Evolutionary conservation across 1,140 invertebrate genomes (phyloP), one percentile per base, ranked within the genome.

Genomic region (Drosophila pruinosa): DNA sequence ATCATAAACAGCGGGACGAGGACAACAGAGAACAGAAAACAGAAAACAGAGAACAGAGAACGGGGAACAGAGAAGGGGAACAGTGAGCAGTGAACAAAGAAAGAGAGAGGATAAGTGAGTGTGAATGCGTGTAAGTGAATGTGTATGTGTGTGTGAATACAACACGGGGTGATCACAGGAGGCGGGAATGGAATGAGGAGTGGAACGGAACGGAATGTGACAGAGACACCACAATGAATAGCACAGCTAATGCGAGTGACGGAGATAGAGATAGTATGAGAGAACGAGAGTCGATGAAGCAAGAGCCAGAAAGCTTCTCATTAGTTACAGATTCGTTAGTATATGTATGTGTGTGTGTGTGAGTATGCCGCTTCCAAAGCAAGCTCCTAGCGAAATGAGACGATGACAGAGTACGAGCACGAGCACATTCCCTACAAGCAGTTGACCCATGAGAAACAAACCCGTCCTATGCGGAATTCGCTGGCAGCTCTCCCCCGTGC

Each of bases 391-490:
- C n/a, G n/a, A n/a, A n/a, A n/a, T n/a, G n/a, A n/a, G n/a, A n/a
- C n/a, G n/a, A n/a, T n/a, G n/a, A n/a, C n/a, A n/a, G n/a, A n/a
- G n/a, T n/a, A n/a, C n/a, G n/a, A n/a, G n/a, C n/a, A n/a, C n/a
- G n/a, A n/a, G n/a, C n/a, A n/a, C n/a, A n/a, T n/a, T n/a, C n/a
- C n/a, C n/a, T n/a, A n/a, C n/a, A n/a, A n/a, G n/a, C n/a, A n/a
- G n/a, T n/a, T n/a, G n/a, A n/a, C n/a, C n/a, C n/a, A 52, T 15
- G 28, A 31, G 10, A 48, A 39, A 68, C 64, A 48, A 69, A 69
- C 65, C 64, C 12, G 17, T 3, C 6, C 8, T 34, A 0, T 2
- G n/a, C 8, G 7, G 45, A 19, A 3, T 0, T 4, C 24, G 24
- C 2, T 14, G 14, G 22, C 59, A 63, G 12, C 41, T 34, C 22